Base-by-base conservation (phyloP, 2,113 vertebrate genomes). In the Rhinichthys klamathensis region DNA sequence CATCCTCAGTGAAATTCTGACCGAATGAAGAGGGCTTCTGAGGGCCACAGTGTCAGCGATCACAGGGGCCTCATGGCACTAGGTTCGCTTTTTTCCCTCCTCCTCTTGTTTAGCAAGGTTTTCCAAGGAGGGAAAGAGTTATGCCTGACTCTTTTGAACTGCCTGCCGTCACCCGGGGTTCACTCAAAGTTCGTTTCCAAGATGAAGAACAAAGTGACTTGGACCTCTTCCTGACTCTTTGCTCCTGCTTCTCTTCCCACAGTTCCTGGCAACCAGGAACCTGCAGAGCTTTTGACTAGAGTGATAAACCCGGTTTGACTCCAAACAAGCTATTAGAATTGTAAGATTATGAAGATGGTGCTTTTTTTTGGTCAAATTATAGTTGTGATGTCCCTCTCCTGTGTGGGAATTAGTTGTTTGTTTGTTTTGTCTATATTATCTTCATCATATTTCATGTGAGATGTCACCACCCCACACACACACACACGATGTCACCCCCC, bases 141-240 rank as follows among this genome's bases (percentile, higher is more conserved):
- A 93, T 92, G 93, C 92, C 86, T 92, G 91, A 90, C 88, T 92
- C 90, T 93, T 94, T 94, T 93, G 92, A 93, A 93, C 93, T 93
- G 93, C 91, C 92, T 94, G 92, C 93, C 92, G 91, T 94, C 93
- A 93, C 70, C 84, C 86, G 83, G 96, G 94, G 98, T 99, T 99
- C 98, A 99, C 94, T 94, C 94, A 97, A 94, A 99, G 98, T 99
- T 99, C 96, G 95, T 96, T 96, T 96, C 96, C 96, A 95, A 93
- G 93, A 95, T 93, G 94, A 95, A 93, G 96, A 96, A 97, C 96
- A 97, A 96, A 97, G 96, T 97, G 95, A 96, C 95, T 96, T 96
- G 97, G 97, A 97, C 96, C 95, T 97, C 96, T 97, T 97, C 96
- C 96, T 98, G 96, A 96, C 96, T 96, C 60, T 75, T 75, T 51